These are phyloP conservation scores for Pseudochirops cupreus DNA, from an alignment of 2,797 vertebrate genomes.

Conservation along the genomic window DNA sequence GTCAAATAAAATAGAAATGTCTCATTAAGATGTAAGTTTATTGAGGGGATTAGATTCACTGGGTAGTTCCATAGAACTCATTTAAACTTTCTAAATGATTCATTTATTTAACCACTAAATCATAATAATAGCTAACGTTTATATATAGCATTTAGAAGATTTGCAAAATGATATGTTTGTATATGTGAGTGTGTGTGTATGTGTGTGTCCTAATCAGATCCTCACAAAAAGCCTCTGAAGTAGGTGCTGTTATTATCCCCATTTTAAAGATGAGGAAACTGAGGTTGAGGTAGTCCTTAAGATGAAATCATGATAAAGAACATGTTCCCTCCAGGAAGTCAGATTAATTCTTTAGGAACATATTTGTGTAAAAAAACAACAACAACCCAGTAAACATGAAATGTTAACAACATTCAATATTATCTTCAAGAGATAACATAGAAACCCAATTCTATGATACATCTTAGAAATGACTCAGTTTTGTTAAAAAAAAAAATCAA, in stretches of 20 bases:
- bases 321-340: background rate
- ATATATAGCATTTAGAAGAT: background rate
- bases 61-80: background rate
- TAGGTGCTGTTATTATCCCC: background rate
- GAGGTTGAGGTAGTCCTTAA: background rate
- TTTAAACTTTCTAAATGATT: background rate
- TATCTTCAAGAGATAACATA: background rate
- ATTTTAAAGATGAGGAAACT: background rate
- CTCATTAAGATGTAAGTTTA: accelerated
- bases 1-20: background rate
- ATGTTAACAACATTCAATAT: background rate
- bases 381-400: background rate
- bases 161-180: background rate
- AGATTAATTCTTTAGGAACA: background rate
- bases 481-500: background rate
- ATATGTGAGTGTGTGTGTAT: background rate
- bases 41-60: background rate
- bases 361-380: background rate
- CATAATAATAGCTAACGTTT: background rate
- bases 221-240: background rate
- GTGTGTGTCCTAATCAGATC: background rate
- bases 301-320: background rate
- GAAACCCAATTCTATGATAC: background rate
- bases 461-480: background rate
- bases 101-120: background rate